Conservation (phyloP, 2,888 invertebrate genomes). For the Aphidoletes aphidimyza region DNA sequence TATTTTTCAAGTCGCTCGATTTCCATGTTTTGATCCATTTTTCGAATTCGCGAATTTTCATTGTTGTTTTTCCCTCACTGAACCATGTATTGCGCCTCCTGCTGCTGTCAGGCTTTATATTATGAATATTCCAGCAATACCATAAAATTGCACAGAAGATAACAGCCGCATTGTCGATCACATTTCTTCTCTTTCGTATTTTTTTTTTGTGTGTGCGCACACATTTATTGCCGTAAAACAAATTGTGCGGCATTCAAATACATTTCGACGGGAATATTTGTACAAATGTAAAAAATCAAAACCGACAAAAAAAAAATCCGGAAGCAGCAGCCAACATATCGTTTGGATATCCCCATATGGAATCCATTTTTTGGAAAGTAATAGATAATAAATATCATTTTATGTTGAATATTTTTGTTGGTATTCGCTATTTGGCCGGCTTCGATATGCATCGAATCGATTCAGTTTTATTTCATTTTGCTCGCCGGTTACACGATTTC, state of each 20-base stretch:
- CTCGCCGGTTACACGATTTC: neutral
- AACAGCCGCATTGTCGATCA: conserved; percentile 15
- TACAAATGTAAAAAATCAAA: conserved; percentile 8
- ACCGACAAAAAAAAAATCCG: neutral
- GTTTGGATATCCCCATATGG: conserved; percentile 47
- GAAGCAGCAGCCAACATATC: neutral
- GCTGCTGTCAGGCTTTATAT: conserved; percentile 27
- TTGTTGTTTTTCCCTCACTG: neutral
- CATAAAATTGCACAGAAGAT: conserved; percentile 2
- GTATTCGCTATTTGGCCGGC: neutral
- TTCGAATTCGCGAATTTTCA: conserved; percentile 17
- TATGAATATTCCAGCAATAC: conserved; percentile 12
- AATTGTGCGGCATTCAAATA: conserved; percentile 45
- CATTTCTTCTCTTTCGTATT: neutral
- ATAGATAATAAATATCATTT: conserved; percentile 54
- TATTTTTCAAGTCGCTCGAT: neutral
- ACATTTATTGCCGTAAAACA: neutral
- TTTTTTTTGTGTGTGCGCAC: neutral
- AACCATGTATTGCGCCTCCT: neutral
- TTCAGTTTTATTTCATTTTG: conserved; percentile 22
- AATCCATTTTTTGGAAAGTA: conserved; percentile 38
- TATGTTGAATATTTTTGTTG: neutral
- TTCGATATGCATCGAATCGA: conserved; percentile 5
- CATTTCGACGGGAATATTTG: conserved; percentile 24
- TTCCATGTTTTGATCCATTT: neutral